These are phyloP conservation scores for Okapia johnstoni DNA, from an alignment of 2,113 vertebrate species.

Conservation along the genomic window DNA sequence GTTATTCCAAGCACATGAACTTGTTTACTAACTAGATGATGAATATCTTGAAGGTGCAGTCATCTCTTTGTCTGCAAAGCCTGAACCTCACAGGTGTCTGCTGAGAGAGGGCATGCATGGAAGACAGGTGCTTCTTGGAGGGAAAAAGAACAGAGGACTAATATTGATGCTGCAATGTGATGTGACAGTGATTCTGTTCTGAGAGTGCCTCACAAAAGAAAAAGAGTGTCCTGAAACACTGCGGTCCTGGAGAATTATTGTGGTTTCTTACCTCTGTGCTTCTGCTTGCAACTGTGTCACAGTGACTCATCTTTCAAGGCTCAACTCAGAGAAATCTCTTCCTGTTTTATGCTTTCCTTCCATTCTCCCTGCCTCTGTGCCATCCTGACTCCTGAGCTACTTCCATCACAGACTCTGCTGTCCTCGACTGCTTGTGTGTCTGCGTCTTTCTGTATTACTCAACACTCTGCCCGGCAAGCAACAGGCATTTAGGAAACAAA, in stretches of 20 bases:
- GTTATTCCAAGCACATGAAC: rapidly evolving
- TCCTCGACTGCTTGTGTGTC: rapidly evolving
- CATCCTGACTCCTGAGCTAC: rapidly evolving
- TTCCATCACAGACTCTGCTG: rapidly evolving
- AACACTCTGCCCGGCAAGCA: not conserved
- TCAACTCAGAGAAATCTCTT: not conserved
- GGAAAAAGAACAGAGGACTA: no score
- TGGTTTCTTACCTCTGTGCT: not conserved
- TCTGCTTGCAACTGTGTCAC: not conserved
- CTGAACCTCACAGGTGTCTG: not conserved
- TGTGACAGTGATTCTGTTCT: not conserved
- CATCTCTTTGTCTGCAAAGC: not conserved
- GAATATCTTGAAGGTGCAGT: rapidly evolving
- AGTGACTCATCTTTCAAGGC: not conserved
- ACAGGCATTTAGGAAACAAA: not conserved
- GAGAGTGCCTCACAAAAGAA: not conserved
- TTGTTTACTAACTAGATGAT: no score
- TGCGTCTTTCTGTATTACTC: not conserved
- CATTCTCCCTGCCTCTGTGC: not conserved
- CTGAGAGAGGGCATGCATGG: not conserved
- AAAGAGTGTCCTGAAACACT: rapidly evolving
- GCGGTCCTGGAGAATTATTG: rapidly evolving
- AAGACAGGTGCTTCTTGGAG: no score
- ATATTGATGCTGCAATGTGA: no score
- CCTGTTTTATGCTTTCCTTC: not conserved